These are phyloP conservation scores for Caenorhabditis sinica DNA, from an alignment of 2,888 invertebrate species.

Conservation along the genomic window DNA sequence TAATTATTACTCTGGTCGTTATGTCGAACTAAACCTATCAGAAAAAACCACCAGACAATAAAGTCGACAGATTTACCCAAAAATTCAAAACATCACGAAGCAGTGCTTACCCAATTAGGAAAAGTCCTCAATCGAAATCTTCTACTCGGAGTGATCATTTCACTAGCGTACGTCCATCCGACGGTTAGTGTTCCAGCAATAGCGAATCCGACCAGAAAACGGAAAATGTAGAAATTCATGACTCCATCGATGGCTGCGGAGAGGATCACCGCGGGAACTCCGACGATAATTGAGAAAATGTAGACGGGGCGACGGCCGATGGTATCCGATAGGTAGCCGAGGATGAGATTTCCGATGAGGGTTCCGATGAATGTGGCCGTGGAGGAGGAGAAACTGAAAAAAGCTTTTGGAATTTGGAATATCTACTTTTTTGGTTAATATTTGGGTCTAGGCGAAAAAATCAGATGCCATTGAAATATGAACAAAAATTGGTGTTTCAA, in stretches of 20 bases:
- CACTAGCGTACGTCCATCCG: slow-evolving; percentile 57
- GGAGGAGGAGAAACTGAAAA: slow-evolving; percentile 54
- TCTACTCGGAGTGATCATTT: slow-evolving; percentile 46
- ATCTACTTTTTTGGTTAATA: too few species aligned
- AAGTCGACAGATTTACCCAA: too few species aligned
- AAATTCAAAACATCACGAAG: neutral
- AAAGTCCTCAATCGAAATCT: slow-evolving; percentile 51
- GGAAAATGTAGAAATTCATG: slow-evolving; percentile 52
- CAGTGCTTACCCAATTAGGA: slow-evolving; percentile 51
- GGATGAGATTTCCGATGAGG: slow-evolving; percentile 43
- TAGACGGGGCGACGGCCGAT: slow-evolving; percentile 49
- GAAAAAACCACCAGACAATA: too few species aligned
- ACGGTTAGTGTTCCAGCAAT: slow-evolving; percentile 56
- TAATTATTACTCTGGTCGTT: too few species aligned
- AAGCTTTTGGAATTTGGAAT: too few species aligned
- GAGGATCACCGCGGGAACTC: slow-evolving; percentile 47
- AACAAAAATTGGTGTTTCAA: too few species aligned
- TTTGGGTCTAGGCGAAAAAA: too few species aligned
- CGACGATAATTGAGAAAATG: slow-evolving; percentile 47
- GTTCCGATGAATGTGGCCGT: slow-evolving; percentile 52
- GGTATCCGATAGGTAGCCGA: slow-evolving; percentile 54
- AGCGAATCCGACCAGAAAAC: slow-evolving; percentile 52
- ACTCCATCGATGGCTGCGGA: slow-evolving; percentile 46
- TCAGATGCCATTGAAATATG: too few species aligned
- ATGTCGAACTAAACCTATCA: too few species aligned